A percentile compares a stretch with the other conserved stretches of the same genome.
phyloP scores from a whole-genome alignment of 2,888 invertebrate genomes.

The Ferdinandea cuprea region DNA sequence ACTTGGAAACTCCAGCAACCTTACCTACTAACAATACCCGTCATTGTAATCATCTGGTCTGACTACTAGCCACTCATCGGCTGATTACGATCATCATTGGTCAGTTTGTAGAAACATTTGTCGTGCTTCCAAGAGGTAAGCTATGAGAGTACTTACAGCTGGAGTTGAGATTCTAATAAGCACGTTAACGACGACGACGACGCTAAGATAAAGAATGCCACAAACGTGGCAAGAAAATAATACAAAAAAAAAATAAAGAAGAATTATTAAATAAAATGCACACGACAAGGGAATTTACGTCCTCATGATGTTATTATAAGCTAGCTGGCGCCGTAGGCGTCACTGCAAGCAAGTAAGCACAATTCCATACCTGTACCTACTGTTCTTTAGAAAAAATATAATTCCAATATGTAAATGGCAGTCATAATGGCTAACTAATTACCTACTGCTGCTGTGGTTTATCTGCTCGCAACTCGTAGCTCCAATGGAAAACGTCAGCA shows the following conservation, averaged over 20 bases:
- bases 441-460: constrained; percentile 14
- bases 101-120: not conserved
- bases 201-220: not conserved
- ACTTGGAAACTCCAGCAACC: not conserved
- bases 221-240: constrained; percentile 6
- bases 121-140: not conserved
- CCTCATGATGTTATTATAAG: constrained; percentile 36
- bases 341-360: constrained; percentile 14
- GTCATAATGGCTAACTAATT: constrained; percentile 9
- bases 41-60: constrained; percentile 7
- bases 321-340: constrained; percentile 42
- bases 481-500: too few relatives aligned
- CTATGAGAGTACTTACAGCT: not conserved
- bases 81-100: constrained; percentile 23
- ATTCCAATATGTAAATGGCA: not conserved
- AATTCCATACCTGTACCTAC: too few relatives aligned
- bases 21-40: constrained; percentile 3
- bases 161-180: constrained; percentile 1
- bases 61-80: not conserved
- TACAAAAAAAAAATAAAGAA: constrained; percentile 1
- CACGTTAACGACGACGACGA: not conserved
- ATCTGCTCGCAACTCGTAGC: too few relatives aligned
- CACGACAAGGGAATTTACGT: constrained; percentile 38
- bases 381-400: constrained; percentile 19
- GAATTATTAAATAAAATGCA: constrained; percentile 4